Evolutionary conservation across 2,797 vertebrate species (phyloP), one percentile per base, ranked within the genome.

Genomic region (Synanceia verrucosa): DNA sequence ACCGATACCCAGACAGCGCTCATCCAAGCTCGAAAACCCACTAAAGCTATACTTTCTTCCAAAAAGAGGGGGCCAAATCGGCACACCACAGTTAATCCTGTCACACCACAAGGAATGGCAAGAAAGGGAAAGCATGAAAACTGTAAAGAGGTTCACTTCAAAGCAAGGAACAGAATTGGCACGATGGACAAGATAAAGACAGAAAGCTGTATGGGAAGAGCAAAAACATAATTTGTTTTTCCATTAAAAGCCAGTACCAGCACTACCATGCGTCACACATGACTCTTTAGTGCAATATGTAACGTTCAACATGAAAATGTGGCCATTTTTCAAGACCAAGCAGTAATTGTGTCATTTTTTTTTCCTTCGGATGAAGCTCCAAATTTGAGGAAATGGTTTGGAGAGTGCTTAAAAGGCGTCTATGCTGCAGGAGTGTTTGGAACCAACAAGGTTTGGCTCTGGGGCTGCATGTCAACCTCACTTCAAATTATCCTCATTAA

Each of bases 401-500:
- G 89, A 93, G 74, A 36, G 57, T 26, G 74, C 80, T 89, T 87
- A 83, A 88, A 9, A 91, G 85, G 75, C 73, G 48, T 88, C 71
- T 72, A 39, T 67, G 81, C 73, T 81, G 76, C 80, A 86, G 79
- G 76, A 86, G 78, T 79, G 63, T 90, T 88, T 86, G 86, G 82
- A 92, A 88, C 81, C 83, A 85, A 81, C 67, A 73, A 72, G 87
- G 83, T 90, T 93, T 93, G 92, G 93, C 91, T 79, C 65, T 2
- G 4, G n/a, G 7, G 79, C 82, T 81, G 59, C 72, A 71, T 79
- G 79, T 90, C 87, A 90, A 90, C 90, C 87, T 89, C 87, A 79
- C 82, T 91, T 88, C 80, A 91, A 93, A 93, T 93, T 89, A 93
- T 91, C 85, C 91, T 90, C 87, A 92, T 93, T 93, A 92, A 91